These are phyloP conservation scores for Dermatemys mawii DNA, from an alignment of 2,113 vertebrate genomes.

Conservation along the genomic window DNA sequence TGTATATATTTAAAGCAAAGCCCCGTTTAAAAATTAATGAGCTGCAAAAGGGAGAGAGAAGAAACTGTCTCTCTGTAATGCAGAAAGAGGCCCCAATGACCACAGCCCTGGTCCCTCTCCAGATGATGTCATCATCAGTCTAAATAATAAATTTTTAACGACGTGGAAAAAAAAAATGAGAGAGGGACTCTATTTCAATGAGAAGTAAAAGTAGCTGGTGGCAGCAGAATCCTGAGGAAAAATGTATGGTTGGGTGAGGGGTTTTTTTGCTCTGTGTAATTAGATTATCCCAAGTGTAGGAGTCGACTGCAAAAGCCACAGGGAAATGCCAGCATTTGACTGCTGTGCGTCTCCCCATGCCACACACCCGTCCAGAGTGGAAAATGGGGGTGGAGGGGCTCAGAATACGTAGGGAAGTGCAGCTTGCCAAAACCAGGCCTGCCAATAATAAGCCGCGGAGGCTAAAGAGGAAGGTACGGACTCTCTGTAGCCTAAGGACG, in stretches of 20 bases:
- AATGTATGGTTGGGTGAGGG: constrained; percentile 59
- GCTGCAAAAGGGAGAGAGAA: constrained; percentile 76
- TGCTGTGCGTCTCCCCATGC: constrained; percentile 31
- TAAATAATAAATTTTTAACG: constrained; percentile 79
- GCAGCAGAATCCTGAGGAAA: constrained; percentile 61
- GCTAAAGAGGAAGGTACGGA: constrained; percentile 8
- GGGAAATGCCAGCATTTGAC: constrained; percentile 50
- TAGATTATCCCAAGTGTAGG: constrained; percentile 72
- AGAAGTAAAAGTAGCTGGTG: constrained; percentile 67
- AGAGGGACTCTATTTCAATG: constrained; percentile 53
- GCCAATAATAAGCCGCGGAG: constrained; percentile 16
- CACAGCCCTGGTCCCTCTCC: constrained; percentile 75
- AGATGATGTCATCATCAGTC: constrained; percentile 78
- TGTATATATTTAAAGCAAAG: constrained; percentile 78
- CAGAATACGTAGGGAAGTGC: not conserved
- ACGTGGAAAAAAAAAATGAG: constrained; percentile 49
- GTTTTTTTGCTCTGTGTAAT: constrained; percentile 64
- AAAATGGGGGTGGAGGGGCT: constrained; percentile 13
- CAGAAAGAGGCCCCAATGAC: constrained; percentile 76
- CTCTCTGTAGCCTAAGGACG: constrained; percentile 5
- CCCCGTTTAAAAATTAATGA: constrained; percentile 83
- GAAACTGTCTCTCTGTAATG: constrained; percentile 75
- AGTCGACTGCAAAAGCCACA: constrained; percentile 60
- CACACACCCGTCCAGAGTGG: not conserved
- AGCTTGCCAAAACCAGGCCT: not conserved